Evolutionary conservation across 1,140 invertebrate species (phyloP).

Genomic region (Bombus difficillimus): DNA sequence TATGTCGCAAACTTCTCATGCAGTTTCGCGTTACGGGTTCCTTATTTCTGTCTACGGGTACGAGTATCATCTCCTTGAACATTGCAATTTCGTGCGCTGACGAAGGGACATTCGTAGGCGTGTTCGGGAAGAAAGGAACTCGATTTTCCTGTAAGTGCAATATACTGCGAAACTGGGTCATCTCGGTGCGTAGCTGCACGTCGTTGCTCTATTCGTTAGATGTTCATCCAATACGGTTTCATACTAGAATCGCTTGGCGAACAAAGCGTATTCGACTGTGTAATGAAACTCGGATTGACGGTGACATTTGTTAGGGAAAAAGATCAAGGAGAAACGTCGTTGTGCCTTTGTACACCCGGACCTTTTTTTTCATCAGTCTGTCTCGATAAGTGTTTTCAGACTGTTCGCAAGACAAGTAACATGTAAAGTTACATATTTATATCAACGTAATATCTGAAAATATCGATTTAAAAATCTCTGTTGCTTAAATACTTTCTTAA

Average conservation of each 20-base stretch:
- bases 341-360: background rate
- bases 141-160: constrained; percentile 46
- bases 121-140: constrained; percentile 34
- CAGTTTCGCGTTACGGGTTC: background rate
- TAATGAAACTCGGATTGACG: constrained; percentile 49
- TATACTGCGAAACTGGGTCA: constrained; percentile 53
- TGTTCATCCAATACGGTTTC: constrained; percentile 50
- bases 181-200: constrained; percentile 46
- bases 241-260: constrained; percentile 26
- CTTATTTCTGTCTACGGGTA: background rate
- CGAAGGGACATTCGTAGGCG: background rate
- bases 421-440: background rate
- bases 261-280: constrained; percentile 45
- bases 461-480: background rate
- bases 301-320: background rate
- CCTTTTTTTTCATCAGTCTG: background rate
- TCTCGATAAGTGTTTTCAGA: background rate
- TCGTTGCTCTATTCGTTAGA: constrained; percentile 35
- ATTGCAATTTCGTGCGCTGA: background rate
- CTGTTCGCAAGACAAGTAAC: background rate
- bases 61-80: too few species aligned
- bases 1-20: background rate
- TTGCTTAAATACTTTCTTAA: background rate
- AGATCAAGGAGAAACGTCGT: constrained; percentile 4
- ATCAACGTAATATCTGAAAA: background rate